These are phyloP conservation scores for Melanotaenia nigrans DNA, from an alignment of 2,797 vertebrate genomes.

Conservation along the genomic window DNA sequence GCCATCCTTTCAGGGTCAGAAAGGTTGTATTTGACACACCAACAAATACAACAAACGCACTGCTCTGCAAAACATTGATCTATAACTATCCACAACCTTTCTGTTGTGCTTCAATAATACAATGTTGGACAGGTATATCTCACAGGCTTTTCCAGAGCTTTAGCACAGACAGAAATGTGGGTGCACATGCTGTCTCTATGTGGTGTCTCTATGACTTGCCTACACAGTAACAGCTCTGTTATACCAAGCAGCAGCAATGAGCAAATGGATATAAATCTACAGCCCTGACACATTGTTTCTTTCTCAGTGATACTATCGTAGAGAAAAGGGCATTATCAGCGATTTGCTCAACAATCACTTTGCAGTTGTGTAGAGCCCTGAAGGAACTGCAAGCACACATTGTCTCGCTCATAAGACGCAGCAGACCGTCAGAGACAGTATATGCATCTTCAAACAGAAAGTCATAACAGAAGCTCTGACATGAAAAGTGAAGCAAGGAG, in stretches of 20 bases:
- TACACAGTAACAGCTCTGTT: slow-evolving; percentile 21
- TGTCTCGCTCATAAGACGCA: slow-evolving; percentile 39
- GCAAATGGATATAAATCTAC: slow-evolving; percentile 30
- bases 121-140: background rate
- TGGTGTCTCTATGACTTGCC: slow-evolving; percentile 4
- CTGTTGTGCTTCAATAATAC: background rate
- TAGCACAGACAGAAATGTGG: background rate
- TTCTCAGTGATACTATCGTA: slow-evolving; percentile 35
- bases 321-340: slow-evolving; percentile 39
- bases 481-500: slow-evolving; percentile 40
- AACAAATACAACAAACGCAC: background rate
- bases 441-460: slow-evolving; percentile 49
- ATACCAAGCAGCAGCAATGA: slow-evolving; percentile 9
- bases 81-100: background rate
- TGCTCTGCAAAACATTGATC: background rate
- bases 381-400: slow-evolving; percentile 52
- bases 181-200: background rate
- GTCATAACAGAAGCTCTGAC: slow-evolving; percentile 40
- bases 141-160: background rate
- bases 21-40: background rate
- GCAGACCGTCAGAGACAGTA: slow-evolving; percentile 39
- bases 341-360: slow-evolving; percentile 46
- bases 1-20: background rate
- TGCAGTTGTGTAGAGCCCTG: slow-evolving; percentile 30
- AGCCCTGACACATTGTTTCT: slow-evolving; percentile 16